Evolutionary conservation across 2,797 vertebrate species (phyloP).

Genomic region (Gymnopithys bicolor): DNA sequence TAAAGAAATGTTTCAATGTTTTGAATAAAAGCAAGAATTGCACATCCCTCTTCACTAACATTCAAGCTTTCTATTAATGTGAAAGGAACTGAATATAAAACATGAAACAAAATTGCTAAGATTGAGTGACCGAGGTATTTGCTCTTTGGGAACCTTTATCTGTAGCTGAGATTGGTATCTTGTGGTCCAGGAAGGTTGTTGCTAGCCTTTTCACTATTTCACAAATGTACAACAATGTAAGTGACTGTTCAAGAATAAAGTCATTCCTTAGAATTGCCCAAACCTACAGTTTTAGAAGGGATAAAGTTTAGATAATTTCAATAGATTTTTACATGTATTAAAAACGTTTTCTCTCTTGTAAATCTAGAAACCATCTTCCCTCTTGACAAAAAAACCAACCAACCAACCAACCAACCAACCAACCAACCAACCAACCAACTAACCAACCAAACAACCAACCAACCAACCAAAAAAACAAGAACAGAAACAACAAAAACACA

Average conservation of each 20-base stretch:
- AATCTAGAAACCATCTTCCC: rapidly evolving
- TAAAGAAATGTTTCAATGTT: not conserved
- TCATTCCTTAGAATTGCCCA: not conserved
- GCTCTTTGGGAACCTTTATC: not conserved
- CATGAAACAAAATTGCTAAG: not conserved
- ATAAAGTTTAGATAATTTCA: not conserved
- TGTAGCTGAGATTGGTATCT: not conserved
- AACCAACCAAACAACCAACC: too few relatives aligned
- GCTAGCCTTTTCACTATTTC: not conserved
- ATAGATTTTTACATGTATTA: not conserved
- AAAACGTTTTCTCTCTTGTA: not conserved
- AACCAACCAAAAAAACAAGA: too few relatives aligned
- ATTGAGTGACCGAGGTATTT: not conserved
- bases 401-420: too few relatives aligned
- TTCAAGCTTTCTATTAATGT: not conserved
- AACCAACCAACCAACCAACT: too few relatives aligned
- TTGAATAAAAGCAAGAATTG: not conserved
- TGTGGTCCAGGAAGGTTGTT: not conserved
- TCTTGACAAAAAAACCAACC: not conserved
- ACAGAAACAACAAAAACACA: not conserved
- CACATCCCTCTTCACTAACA: not conserved
- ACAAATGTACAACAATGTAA: not conserved
- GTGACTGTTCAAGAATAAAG: not conserved
- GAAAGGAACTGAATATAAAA: not conserved
- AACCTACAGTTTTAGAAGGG: not conserved